A percentile compares a stretch with the other conserved stretches of the same genome.
Evolutionary conservation across 2,797 vertebrate species (phyloP).

Genomic region (Columba guinea): DNA sequence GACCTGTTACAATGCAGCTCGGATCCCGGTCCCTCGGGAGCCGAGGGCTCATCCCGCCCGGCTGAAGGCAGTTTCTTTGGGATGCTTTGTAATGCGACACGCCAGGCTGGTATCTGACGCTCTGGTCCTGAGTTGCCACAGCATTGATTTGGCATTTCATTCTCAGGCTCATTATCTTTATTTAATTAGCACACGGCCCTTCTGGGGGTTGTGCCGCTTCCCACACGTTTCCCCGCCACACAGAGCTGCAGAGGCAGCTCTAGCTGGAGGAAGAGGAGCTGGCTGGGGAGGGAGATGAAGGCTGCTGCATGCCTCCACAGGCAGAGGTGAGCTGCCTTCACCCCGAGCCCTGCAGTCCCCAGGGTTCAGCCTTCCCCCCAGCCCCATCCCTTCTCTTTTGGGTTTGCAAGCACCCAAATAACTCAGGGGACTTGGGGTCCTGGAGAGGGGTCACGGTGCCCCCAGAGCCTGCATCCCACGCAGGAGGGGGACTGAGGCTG

Average conservation of each 20-base stretch:
- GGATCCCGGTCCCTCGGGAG: slow-evolving; percentile 14
- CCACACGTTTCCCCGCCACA: neutral
- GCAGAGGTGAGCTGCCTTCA: neutral
- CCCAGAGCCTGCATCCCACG: accelerated
- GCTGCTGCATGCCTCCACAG: neutral
- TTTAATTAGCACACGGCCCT: slow-evolving; percentile 62
- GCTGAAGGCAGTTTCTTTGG: slow-evolving; percentile 51
- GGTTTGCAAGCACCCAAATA: neutral
- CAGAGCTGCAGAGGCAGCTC: neutral
- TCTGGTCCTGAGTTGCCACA: slow-evolving; percentile 54
- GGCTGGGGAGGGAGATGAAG: neutral
- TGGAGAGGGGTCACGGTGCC: neutral
- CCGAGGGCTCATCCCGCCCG: slow-evolving; percentile 14
- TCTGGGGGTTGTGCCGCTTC: slow-evolving; percentile 48
- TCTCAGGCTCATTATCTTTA: slow-evolving; percentile 64
- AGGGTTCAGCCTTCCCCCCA: neutral
- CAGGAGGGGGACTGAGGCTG: accelerated
- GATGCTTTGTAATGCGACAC: slow-evolving; percentile 53
- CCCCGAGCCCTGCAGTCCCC: neutral
- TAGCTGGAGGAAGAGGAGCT: neutral
- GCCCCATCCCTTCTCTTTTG: neutral
- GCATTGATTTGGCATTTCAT: slow-evolving; percentile 66
- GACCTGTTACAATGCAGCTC: slow-evolving; percentile 39
- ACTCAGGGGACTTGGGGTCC: neutral
- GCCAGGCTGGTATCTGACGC: slow-evolving; percentile 45